Evolutionary conservation across 1,140 invertebrate genomes (phyloP).

Genomic region (Rhopalosiphum maidis): DNA sequence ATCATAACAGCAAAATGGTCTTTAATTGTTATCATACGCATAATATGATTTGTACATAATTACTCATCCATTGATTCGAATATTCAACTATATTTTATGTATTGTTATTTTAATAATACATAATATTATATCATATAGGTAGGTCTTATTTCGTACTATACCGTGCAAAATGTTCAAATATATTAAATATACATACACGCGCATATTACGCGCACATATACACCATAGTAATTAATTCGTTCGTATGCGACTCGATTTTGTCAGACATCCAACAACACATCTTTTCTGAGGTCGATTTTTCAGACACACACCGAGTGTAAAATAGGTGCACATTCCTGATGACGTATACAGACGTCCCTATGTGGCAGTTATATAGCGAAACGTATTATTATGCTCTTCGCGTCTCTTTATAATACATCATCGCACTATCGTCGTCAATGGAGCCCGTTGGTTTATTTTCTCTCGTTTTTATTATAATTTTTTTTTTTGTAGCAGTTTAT

Average conservation of each 20-base stretch:
- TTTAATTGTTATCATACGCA: no score
- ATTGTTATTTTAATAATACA: background rate
- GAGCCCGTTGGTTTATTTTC: background rate
- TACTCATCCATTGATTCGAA: no score
- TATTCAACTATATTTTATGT: no score
- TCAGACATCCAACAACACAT: slow-evolving; percentile 12
- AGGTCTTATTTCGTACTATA: background rate
- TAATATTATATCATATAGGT: background rate
- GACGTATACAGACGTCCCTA: background rate
- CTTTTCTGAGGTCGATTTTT: slow-evolving; percentile 17
- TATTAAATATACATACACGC: background rate
- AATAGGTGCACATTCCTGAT: slow-evolving; percentile 21
- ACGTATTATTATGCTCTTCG: background rate
- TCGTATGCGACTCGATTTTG: slow-evolving; percentile 4
- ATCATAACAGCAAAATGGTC: no score
- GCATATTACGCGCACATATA: background rate
- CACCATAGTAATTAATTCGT: background rate
- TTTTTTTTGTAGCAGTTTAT: background rate
- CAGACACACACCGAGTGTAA: background rate
- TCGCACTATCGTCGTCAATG: background rate
- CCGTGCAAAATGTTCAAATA: background rate
- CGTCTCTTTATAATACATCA: background rate
- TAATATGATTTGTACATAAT: background rate
- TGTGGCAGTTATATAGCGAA: background rate
- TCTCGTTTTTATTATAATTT: background rate